A percentile compares a stretch with the other conserved stretches of the same genome.
Conservation (phyloP, 1,140 invertebrate genomes). For the Oedothorax gibbosus region DNA sequence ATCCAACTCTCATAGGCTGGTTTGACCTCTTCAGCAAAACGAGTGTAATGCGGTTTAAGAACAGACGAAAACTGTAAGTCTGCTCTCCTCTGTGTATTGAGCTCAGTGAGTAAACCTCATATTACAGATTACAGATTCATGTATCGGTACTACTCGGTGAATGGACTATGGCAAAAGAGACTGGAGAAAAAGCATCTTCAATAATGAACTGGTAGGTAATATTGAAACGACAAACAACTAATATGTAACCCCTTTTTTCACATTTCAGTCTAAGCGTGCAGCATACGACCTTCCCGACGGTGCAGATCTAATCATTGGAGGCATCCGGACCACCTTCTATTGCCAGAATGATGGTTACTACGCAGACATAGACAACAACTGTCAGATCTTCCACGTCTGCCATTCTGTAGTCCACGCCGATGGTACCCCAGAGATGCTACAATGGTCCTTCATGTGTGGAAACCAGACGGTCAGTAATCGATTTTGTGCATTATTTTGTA, state of each 20-base stretch:
- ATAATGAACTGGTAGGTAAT: neutral
- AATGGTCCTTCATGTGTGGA: conserved; percentile 88
- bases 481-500: too few relatives aligned
- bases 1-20: too few relatives aligned
- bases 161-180: neutral
- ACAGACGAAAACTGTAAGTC: neutral
- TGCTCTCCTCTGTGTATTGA: neutral
- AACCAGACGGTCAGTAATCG: conserved; percentile 76
- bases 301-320: conserved; percentile 63
- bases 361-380: conserved; percentile 68
- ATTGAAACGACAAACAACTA: neutral
- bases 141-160: neutral
- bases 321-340: conserved; percentile 64
- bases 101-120: neutral
- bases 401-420: conserved; percentile 76
- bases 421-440: conserved; percentile 66
- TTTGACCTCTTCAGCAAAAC: too few relatives aligned
- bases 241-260: neutral
- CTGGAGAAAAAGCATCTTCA: neutral
- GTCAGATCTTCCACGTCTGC: conserved; percentile 68
- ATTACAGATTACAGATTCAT: neutral
- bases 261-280: conserved; percentile 52
- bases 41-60: too few relatives aligned
- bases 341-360: conserved; percentile 68
- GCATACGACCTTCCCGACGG: conserved; percentile 64